Evolutionary conservation across 2,888 invertebrate genomes (phyloP).

Genomic region (Tridacna crocea): DNA sequence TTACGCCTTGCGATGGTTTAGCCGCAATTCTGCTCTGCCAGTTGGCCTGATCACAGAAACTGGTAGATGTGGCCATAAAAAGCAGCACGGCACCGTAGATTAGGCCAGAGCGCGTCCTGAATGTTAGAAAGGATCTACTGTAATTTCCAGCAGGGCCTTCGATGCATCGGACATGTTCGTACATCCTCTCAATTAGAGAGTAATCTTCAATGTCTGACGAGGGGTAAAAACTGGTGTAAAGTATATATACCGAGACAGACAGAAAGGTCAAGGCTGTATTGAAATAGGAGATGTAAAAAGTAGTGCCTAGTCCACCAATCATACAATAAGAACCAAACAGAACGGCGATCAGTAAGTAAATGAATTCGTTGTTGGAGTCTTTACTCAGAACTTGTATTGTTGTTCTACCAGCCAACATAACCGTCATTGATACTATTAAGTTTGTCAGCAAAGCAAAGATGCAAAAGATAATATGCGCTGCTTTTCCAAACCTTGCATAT

Average conservation of each 20-base stretch:
- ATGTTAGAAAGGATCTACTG: slow-evolving; percentile 70
- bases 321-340: slow-evolving; percentile 77
- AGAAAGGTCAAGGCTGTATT: slow-evolving; percentile 77
- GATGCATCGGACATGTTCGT: slow-evolving; percentile 66
- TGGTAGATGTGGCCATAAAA: slow-evolving; percentile 65
- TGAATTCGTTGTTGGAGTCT: slow-evolving; percentile 75
- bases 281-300: slow-evolving; percentile 81
- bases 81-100: slow-evolving; percentile 70
- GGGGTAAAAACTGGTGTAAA: slow-evolving; percentile 64
- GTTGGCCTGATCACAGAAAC: slow-evolving; percentile 78
- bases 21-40: slow-evolving; percentile 82
- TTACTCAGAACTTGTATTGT: slow-evolving; percentile 71
- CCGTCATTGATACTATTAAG: slow-evolving; percentile 68
- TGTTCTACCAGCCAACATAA: slow-evolving; percentile 72
- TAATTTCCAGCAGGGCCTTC: slow-evolving; percentile 71
- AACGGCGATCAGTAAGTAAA: slow-evolving; percentile 64
- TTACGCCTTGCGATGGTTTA: slow-evolving; percentile 78
- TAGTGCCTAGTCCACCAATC: slow-evolving; percentile 77
- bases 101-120: slow-evolving; percentile 69
- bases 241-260: slow-evolving; percentile 69
- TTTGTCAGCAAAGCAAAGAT: slow-evolving; percentile 75
- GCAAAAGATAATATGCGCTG: slow-evolving; percentile 76
- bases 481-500: slow-evolving; percentile 74
- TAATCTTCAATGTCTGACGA: slow-evolving; percentile 40
- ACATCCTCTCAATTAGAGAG: slow-evolving; percentile 63